A percentile compares a stretch with the other conserved stretches of the same genome.
Evolutionary conservation across 37 sponge, comb jelly and placozoan species (phyloP).

Genomic region (Spongilla lacustris): DNA sequence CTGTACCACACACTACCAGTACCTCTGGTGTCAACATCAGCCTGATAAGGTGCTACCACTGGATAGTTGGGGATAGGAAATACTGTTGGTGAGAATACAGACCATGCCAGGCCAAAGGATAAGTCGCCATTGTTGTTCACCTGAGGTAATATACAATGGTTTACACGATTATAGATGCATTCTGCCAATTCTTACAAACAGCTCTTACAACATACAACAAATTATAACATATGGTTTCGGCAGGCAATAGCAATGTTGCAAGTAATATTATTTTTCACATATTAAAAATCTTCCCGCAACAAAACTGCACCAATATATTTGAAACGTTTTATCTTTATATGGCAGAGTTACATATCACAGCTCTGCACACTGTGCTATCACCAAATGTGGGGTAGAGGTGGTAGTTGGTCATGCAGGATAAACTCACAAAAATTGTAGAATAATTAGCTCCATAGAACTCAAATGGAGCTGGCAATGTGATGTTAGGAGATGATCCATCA

Average conservation of each 20-base stretch:
- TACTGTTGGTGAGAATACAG: neutral
- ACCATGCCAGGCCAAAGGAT: neutral
- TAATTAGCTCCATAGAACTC: neutral
- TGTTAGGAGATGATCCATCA: neutral
- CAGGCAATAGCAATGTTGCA: too few species aligned
- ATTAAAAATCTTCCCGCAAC: too few species aligned
- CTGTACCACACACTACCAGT: neutral
- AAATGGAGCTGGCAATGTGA: neutral
- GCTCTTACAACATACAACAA: neutral
- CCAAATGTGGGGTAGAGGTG: too few species aligned
- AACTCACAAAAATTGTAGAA: neutral
- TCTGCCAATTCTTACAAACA: neutral
- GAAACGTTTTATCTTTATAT: too few species aligned
- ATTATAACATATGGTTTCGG: neutral
- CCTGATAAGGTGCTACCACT: neutral
- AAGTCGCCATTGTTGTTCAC: neutral
- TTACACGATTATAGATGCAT: neutral
- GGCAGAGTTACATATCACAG: too few species aligned
- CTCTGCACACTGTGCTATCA: too few species aligned
- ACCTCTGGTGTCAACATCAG: neutral
- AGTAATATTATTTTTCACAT: too few species aligned
- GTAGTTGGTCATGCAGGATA: neutral
- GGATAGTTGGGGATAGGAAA: neutral
- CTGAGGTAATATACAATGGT: neutral
- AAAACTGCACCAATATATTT: too few species aligned